phyloP scores from a whole-genome alignment of 2,113 vertebrate genomes.

The Calyptomena viridis region DNA sequence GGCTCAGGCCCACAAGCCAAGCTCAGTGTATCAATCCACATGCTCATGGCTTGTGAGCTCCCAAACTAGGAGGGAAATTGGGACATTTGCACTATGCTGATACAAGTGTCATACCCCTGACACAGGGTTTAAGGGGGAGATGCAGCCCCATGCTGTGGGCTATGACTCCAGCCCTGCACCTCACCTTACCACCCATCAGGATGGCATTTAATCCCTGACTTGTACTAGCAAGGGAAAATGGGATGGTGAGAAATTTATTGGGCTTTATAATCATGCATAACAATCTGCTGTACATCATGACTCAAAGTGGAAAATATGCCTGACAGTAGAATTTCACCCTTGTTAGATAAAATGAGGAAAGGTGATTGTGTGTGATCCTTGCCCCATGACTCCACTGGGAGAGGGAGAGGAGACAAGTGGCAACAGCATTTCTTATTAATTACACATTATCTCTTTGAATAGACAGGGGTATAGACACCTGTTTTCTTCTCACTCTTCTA shows the following conservation, averaged over 20 bases:
- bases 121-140: not conserved
- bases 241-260: constrained; percentile 25
- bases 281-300: constrained; percentile 1
- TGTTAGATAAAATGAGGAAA: constrained; percentile 44
- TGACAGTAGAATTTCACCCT: constrained; percentile 57
- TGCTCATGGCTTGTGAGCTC: fast-evolving
- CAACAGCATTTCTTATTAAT: not conserved
- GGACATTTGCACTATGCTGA: not conserved
- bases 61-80: not conserved
- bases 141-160: not conserved
- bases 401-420: not conserved
- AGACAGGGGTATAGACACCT: not conserved
- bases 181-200: not conserved
- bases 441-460: not conserved
- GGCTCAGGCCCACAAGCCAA: not conserved
- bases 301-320: constrained; percentile 42
- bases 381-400: not conserved
- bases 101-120: not conserved
- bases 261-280: constrained; percentile 33
- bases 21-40: not conserved
- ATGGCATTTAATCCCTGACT: not conserved
- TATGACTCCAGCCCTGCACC: not conserved
- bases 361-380: constrained; percentile 23
- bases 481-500: not conserved
- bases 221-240: not conserved